These are phyloP conservation scores for Delichon dasypus DNA, from an alignment of 2,797 vertebrate species.

Conservation along the genomic window DNA sequence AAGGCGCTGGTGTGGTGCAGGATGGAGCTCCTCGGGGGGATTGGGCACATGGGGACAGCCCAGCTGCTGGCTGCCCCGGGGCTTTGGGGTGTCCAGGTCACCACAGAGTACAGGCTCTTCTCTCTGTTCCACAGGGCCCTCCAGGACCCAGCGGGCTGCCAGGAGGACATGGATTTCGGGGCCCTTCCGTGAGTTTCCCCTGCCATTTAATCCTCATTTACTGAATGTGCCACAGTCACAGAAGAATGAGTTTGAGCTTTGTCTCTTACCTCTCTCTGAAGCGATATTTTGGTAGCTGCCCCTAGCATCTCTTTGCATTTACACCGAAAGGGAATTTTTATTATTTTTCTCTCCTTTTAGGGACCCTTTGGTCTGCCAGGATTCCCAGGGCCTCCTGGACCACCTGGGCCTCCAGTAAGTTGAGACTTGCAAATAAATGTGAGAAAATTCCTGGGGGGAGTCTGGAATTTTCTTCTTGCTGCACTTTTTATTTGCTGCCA, in stretches of 20 bases:
- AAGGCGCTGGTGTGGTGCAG: neutral
- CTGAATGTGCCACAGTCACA: neutral
- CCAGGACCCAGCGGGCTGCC: constrained; percentile 89
- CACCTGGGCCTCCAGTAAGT: constrained; percentile 92
- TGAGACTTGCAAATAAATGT: neutral
- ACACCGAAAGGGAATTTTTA: neutral
- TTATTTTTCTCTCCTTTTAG: constrained; percentile 69
- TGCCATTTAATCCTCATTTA: neutral
- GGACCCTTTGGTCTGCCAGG: constrained; percentile 88
- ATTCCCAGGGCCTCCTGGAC: constrained; percentile 86
- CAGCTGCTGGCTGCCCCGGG: neutral
- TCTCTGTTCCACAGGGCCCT: constrained; percentile 82
- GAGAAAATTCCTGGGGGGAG: neutral
- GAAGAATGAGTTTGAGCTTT: neutral
- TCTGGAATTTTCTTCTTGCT: neutral
- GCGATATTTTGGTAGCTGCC: neutral
- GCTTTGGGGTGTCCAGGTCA: neutral
- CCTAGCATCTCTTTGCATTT: neutral
- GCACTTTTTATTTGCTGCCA: neutral
- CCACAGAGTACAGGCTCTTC: neutral
- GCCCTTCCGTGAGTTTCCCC: constrained; percentile 83
- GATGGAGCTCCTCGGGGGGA: rapidly evolving
- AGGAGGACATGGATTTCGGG: constrained; percentile 88
- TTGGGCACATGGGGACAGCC: neutral
- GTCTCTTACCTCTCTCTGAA: neutral